These are phyloP conservation scores for Orbicella faveolata DNA, from an alignment of 64 coral and sea anemone species.

Conservation along the genomic window DNA sequence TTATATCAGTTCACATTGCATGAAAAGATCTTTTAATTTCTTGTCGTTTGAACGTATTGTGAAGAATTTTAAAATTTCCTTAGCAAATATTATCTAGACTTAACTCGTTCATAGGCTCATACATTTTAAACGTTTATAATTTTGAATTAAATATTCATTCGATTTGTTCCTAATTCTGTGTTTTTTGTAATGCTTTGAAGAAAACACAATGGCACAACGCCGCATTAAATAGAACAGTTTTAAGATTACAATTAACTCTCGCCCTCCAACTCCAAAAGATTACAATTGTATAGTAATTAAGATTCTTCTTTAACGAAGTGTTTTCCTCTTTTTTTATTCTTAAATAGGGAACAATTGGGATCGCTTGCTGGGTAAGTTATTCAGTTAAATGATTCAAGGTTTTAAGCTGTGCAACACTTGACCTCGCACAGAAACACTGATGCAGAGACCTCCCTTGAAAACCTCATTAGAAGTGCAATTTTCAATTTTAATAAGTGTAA, in stretches of 20 bases:
- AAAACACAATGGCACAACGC: too few species aligned
- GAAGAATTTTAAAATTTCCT: too few species aligned
- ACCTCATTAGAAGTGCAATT: too few species aligned
- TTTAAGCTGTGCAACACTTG: not conserved
- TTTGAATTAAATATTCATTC: not conserved
- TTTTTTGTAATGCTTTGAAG: too few species aligned
- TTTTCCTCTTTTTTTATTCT: not conserved
- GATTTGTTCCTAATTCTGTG: too few species aligned
- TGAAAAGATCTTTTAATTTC: not conserved
- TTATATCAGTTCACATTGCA: not conserved
- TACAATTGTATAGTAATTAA: not conserved
- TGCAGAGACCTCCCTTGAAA: too few species aligned
- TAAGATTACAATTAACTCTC: too few species aligned
- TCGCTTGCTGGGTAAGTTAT: not conserved
- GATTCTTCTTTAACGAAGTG: not conserved
- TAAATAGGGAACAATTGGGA: conserved; percentile 21
- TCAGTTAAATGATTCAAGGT: not conserved
- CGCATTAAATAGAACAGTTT: too few species aligned
- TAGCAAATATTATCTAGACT: too few species aligned
- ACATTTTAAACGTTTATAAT: not conserved
- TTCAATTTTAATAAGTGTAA: not conserved
- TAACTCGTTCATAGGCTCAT: not conserved
- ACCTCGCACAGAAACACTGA: not conserved
- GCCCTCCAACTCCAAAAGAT: too few species aligned
- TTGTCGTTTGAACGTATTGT: not conserved